Percentiles rank a stretch among this genome's conserved stretches.
Evolutionary conservation across 2,888 invertebrate genomes (phyloP).

Genomic region (Dasypogon diadema): DNA sequence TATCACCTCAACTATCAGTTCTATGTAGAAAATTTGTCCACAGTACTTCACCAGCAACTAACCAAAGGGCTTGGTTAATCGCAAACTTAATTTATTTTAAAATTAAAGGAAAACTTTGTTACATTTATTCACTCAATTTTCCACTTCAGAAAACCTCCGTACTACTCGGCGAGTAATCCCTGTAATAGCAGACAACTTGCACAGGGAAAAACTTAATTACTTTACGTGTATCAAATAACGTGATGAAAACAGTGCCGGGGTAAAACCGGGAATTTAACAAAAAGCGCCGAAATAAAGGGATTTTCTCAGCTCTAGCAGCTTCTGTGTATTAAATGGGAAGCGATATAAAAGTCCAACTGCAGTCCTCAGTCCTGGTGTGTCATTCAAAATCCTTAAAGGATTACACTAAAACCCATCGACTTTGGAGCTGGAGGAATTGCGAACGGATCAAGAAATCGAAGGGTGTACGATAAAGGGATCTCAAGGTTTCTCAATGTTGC

Average conservation of each 20-base stretch:
- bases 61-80: background rate
- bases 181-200: background rate
- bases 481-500: background rate
- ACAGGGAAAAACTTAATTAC: constrained; percentile 20
- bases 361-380: constrained; percentile 1
- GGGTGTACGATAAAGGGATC: constrained; percentile 15
- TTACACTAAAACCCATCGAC: background rate
- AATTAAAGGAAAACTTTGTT: constrained; percentile 24
- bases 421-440: too few species aligned
- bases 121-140: constrained; percentile 29
- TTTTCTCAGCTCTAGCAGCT: background rate
- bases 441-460: constrained; percentile 20
- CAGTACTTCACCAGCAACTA: background rate
- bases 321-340: constrained; percentile 16
- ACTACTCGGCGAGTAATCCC: too few species aligned
- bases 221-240: constrained; percentile 33
- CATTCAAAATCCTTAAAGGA: constrained; percentile 22
- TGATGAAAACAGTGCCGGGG: background rate
- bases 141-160: background rate
- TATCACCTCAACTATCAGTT: background rate
- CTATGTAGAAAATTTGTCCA: background rate
- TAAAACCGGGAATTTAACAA: constrained; percentile 5
- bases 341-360: constrained; percentile 14
- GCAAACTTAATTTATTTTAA: constrained; percentile 17
- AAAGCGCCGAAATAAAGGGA: constrained; percentile 2